Evolutionary conservation across 1,140 invertebrate genomes (phyloP).

Genomic region (Heliconius nattereri): DNA sequence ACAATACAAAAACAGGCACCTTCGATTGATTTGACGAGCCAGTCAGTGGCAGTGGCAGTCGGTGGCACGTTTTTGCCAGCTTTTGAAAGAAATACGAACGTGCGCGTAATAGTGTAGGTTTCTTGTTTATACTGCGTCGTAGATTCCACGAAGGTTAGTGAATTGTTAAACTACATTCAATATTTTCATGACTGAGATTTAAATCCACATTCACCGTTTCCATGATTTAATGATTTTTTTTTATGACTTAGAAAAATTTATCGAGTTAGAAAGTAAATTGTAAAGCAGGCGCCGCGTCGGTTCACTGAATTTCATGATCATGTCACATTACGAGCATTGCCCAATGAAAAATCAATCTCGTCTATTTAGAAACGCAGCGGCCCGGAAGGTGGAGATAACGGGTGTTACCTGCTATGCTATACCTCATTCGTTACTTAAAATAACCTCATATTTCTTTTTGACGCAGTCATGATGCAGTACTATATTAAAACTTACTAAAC

Average conservation of each 20-base stretch:
- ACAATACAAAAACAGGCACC: too few relatives aligned
- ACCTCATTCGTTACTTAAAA: background rate
- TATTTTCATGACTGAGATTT: background rate
- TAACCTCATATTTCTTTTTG: background rate
- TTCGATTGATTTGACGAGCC: too few relatives aligned
- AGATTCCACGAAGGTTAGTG: background rate
- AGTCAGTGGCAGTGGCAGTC: too few relatives aligned
- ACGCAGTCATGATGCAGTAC: too few relatives aligned
- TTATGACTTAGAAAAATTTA: slow-evolving; percentile 1
- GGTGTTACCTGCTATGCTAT: slow-evolving; percentile 1
- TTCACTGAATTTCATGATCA: slow-evolving; percentile 3
- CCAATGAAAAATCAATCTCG: slow-evolving; percentile 10
- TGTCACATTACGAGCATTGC: slow-evolving; percentile 4
- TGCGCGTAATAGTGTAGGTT: too few relatives aligned
- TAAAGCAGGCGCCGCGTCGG: background rate
- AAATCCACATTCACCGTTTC: background rate
- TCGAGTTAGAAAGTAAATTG: background rate
- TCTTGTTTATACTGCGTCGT: too few relatives aligned
- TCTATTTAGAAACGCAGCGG: background rate
- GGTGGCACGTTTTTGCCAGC: too few relatives aligned
- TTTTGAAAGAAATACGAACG: too few relatives aligned
- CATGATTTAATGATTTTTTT: background rate
- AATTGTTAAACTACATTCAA: background rate
- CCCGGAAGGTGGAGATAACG: background rate
- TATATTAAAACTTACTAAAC: too few relatives aligned